Conservation (phyloP, 2,113 vertebrate species). For the Eublepharis macularius region DNA sequence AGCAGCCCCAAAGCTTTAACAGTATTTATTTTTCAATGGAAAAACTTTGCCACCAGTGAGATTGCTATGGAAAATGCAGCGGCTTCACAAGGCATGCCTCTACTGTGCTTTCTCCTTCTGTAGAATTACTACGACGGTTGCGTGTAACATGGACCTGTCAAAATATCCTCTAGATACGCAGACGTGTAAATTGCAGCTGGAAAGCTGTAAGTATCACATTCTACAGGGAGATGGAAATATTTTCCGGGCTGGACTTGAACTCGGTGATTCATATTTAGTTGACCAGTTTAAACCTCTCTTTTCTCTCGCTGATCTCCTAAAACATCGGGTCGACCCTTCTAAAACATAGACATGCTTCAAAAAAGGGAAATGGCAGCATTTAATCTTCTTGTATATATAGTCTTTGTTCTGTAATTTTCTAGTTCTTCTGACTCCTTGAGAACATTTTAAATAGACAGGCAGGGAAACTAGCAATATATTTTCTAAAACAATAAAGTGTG, state of each 20-base stretch:
- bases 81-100: not conserved
- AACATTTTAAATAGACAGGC: not conserved
- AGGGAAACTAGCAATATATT: not conserved
- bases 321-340: slow-evolving; percentile 3
- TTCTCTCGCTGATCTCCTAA: not conserved
- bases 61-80: not conserved
- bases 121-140: slow-evolving; percentile 82
- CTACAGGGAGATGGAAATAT: not conserved
- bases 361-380: slow-evolving; percentile 5
- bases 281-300: not conserved
- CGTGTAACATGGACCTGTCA: slow-evolving; percentile 83
- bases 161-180: slow-evolving; percentile 86
- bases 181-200: slow-evolving; percentile 78
- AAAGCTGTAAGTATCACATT: slow-evolving; percentile 78
- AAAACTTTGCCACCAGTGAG: not conserved
- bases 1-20: not conserved
- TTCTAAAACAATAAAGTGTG: not conserved
- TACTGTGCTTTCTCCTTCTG: slow-evolving; percentile 2
- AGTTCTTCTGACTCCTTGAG: not conserved
- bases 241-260: not conserved
- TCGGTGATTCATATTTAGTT: slow-evolving; percentile 1
- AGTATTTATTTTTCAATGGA: not conserved
- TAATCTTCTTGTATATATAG: not conserved
- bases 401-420: not conserved
- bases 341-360: not conserved